Evolutionary conservation across 2,113 vertebrate species (phyloP).

Genomic region (Poeciliopsis occidentalis): DNA sequence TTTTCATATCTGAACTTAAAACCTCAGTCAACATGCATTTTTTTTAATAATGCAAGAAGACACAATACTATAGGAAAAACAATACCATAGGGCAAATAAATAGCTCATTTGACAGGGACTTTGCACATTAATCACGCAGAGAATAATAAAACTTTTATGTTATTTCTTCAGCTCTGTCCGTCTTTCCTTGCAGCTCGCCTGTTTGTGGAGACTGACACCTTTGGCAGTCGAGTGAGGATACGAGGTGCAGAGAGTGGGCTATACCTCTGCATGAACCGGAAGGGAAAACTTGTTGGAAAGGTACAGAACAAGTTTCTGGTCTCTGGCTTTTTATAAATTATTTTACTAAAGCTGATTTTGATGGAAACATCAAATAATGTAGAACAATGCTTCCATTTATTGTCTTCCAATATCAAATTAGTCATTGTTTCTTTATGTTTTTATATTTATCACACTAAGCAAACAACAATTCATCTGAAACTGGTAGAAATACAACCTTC

Average conservation of each 20-base stretch:
- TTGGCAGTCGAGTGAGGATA: constrained; percentile 90
- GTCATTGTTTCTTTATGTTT: too few species aligned
- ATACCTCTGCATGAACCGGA: constrained; percentile 92
- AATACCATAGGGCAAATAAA: too few species aligned
- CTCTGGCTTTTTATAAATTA: not conserved
- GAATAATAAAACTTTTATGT: too few species aligned
- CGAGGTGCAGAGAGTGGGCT: constrained; percentile 88
- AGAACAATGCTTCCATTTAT: too few species aligned
- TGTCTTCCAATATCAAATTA: too few species aligned
- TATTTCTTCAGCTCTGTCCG: not conserved
- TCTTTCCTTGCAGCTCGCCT: constrained; percentile 83
- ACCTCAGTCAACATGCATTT: too few species aligned
- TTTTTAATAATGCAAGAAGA: not conserved
- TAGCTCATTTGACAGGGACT: not conserved
- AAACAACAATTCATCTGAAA: too few species aligned
- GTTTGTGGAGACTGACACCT: constrained; percentile 92
- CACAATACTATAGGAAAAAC: not conserved
- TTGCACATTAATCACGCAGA: not conserved
- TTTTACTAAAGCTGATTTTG: not conserved
- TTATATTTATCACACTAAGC: too few species aligned
- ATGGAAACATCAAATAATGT: not conserved
- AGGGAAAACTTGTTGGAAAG: constrained; percentile 89
- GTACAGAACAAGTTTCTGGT: constrained; percentile 53
- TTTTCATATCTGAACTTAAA: too few species aligned
- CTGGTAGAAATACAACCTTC: too few species aligned